Percentiles rank a stretch among this genome's conserved stretches.
phyloP scores from a whole-genome alignment of 1,140 invertebrate species.

The Panagrolaimus sp. region DNA sequence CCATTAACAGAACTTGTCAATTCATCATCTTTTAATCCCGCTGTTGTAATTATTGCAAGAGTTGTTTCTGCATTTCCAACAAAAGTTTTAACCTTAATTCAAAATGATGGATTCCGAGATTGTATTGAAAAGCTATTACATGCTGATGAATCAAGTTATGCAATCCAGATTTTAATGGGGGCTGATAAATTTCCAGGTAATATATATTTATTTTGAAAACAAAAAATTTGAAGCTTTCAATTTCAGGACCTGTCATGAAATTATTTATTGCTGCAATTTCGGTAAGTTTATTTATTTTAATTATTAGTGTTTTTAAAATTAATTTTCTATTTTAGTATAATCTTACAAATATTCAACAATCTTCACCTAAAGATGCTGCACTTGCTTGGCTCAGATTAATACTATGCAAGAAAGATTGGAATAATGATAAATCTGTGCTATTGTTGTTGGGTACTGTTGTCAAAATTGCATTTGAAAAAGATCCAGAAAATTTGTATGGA shows the following conservation, averaged over 20 bases:
- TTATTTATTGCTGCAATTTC: not conserved
- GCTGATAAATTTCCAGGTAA: slow-evolving; percentile 41
- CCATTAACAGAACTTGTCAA: slow-evolving; percentile 41
- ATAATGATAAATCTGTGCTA: slow-evolving; percentile 37
- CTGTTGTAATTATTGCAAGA: slow-evolving; percentile 27
- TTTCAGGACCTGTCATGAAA: not conserved
- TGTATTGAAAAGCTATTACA: slow-evolving; percentile 33
- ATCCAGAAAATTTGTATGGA: slow-evolving; percentile 29
- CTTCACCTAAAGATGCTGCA: slow-evolving; percentile 17
- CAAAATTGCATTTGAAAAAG: slow-evolving; percentile 24
- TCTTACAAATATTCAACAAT: not conserved
- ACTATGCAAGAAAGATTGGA: slow-evolving; percentile 36
- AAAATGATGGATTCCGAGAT: slow-evolving; percentile 31
- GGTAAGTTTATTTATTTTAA: not conserved
- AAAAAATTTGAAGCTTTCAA: too few species aligned
- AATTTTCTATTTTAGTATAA: slow-evolving; percentile 23
- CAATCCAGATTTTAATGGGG: slow-evolving; percentile 35
- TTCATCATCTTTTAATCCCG: slow-evolving; percentile 35
- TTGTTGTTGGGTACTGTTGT: slow-evolving; percentile 32
- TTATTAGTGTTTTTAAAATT: not conserved
- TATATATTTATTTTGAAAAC: too few species aligned
- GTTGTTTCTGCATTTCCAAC: slow-evolving; percentile 30
- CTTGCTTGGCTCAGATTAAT: slow-evolving; percentile 32
- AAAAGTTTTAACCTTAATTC: slow-evolving; percentile 29
- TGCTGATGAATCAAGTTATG: slow-evolving; percentile 38